Evolutionary conservation across 2,113 vertebrate species (phyloP), one percentile per base, ranked within the genome.

Genomic region (Pungitius pungitius): DNA sequence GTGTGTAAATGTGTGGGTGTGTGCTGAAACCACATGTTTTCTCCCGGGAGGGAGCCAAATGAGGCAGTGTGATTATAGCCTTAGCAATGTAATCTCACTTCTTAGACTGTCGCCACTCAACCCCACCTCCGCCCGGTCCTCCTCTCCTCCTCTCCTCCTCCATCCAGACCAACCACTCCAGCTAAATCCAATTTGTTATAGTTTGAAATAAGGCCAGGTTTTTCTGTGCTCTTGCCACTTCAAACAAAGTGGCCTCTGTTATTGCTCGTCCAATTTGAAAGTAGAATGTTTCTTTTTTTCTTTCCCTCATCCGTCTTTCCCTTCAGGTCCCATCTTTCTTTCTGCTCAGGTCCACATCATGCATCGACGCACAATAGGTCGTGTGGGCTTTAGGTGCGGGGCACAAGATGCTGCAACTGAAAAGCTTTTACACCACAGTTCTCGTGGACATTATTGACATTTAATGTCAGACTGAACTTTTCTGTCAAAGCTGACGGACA

Each of bases 171-270:
- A 66, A 61, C 71, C 66, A 86, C 80, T 87, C 75, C 69, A 60
- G 45, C 80, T 85, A 90, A 91, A 92, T 90, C 81, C 83, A 91
- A 89, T 92, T 91, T 90, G 85, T 87, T 89, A 85, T 76, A 64
- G 74, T 69, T 89, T 90, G 74, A 88, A 90, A 87, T 79, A 81
- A 90, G 81, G 49, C 87, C 78, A 75, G 18, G 43, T 88, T 84
- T 87, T 79, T 75, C 71, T 83, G 62, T 81, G 79, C 78, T 80
- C 60, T 80, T 22, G 33, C 85, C 83, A 81, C 84, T 85, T 80
- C 78, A 84, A 67, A 78, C 77, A 78, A 85, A 92, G 80, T 85
- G 78, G 61, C 68, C 85, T 57, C 75, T 78, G 71, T 87, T 84
- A 83, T 86, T 88, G 68, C 77, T 82, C 39, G 76, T 78, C 82